These are phyloP conservation scores for Chaunax sp. DNA, from an alignment of 2,797 vertebrate genomes.

Conservation along the genomic window DNA sequence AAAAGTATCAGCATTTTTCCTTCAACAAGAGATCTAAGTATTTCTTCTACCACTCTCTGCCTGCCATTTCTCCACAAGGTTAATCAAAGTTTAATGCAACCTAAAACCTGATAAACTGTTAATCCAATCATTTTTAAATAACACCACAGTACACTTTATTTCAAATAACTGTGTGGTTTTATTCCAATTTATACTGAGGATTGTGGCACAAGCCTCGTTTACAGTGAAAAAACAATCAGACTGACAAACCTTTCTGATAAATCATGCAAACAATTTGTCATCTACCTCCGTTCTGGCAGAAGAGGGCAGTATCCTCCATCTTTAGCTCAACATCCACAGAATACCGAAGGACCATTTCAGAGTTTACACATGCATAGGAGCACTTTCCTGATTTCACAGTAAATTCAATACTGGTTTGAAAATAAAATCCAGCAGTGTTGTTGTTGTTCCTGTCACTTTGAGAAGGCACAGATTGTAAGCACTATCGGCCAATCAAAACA, in stretches of 20 bases:
- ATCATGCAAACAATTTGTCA: constrained; percentile 10
- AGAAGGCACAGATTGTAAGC: constrained; percentile 64
- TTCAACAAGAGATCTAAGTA: too few relatives aligned
- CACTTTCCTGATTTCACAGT: constrained; percentile 37
- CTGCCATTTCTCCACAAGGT: background rate
- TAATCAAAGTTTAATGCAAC: background rate
- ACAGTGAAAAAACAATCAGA: background rate
- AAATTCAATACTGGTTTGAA: constrained; percentile 15
- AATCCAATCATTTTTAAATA: background rate
- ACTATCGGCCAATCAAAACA: constrained; percentile 2
- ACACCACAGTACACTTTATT: background rate
- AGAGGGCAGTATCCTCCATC: constrained; percentile 66
- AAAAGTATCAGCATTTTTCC: too few relatives aligned
- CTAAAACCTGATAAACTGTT: background rate
- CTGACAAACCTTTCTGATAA: constrained; percentile 16
- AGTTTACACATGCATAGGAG: constrained; percentile 14
- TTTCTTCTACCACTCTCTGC: too few relatives aligned
- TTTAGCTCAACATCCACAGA: constrained; percentile 3
- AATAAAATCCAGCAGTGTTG: constrained; percentile 14
- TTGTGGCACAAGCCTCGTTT: constrained; percentile 6
- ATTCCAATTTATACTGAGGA: constrained; percentile 28
- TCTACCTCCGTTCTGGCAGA: constrained; percentile 47
- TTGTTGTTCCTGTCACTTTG: constrained; percentile 24
- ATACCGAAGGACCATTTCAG: background rate
- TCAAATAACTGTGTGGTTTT: constrained; percentile 34